Evolutionary conservation across 30 jellyfish, hydroid and myxozoan genomes (phyloP), one percentile per base, ranked within the genome.

Genomic region (Sanderia malayensis): DNA sequence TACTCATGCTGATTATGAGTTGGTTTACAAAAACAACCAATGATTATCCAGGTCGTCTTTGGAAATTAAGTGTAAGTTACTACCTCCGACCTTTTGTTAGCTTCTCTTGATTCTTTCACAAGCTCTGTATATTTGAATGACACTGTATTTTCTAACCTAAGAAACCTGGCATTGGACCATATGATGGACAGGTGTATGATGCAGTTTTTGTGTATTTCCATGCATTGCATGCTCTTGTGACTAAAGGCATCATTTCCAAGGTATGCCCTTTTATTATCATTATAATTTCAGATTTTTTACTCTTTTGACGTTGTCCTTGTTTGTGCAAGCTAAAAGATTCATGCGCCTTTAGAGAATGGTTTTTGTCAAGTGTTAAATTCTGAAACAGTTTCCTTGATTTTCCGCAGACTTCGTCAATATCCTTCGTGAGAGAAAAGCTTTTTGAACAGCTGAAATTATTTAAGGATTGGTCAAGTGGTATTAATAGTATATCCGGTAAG

Each of bases 141-240:
- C n/a, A n/a, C n/a, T n/a, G n/a, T n/a, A 41, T 76, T 22, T 65
- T 45, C 58, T 62, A 13, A 26, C 25, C 27, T 13, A 31, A 86
- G 96, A 34, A 57, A 4, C 99, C 96, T 32, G 79, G 86, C 6
- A 69, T 92, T 23, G 85, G 99, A 58, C 99, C 99, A 17, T 85
- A 92, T 68, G 99, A 71, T 59, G 95, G 86, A 0, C 96, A 92
- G 58, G 99, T 92, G 3, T 79, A 67, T 31, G 97, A 94, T 30
- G 99, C 99, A 17, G 99, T 92, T 20, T 82, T 81, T 21, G 61
- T 76, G 0, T 84, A 68, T 66, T 95, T 84, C 71, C 27, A 72
- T 2, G 93, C 92, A 8, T 57, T 85, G 62, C 74, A 64, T 18
- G 61, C 28, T 13, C 73, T 85, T 2, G 92, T 71, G 0, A 68